Evolutionary conservation across 2,888 invertebrate genomes (phyloP).

Genomic region (Cerceris rybyensis): DNA sequence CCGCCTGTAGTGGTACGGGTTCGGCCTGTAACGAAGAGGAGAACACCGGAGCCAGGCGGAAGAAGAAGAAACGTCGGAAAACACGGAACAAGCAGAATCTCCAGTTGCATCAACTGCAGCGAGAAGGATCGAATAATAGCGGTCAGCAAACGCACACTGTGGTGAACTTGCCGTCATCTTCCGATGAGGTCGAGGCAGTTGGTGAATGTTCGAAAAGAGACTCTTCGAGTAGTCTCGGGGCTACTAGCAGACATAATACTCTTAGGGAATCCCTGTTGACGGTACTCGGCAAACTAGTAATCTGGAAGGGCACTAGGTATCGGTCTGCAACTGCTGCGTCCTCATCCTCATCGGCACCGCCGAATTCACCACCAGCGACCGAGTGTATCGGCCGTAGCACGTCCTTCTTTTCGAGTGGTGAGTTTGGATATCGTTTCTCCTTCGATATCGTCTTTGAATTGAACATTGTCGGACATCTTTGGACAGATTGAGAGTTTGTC

Average conservation of each 20-base stretch:
- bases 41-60: constrained; percentile 67
- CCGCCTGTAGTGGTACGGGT: constrained; percentile 60
- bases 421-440: constrained; percentile 55
- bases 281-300: constrained; percentile 86
- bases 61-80: constrained; percentile 76
- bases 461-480: neutral
- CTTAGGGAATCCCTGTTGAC: constrained; percentile 87
- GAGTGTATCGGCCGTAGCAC: constrained; percentile 84
- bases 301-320: constrained; percentile 83
- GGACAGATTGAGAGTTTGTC: no score
- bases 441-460: neutral
- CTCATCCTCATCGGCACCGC: constrained; percentile 82
- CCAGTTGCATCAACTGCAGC: constrained; percentile 53
- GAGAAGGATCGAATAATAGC: constrained; percentile 22
- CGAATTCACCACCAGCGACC: constrained; percentile 80
- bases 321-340: constrained; percentile 81
- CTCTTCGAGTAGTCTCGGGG: constrained; percentile 79
- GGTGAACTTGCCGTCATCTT: constrained; percentile 65
- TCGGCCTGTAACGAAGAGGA: constrained; percentile 72
- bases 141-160: constrained; percentile 51
- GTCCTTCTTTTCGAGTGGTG: constrained; percentile 79
- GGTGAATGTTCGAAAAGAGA: constrained; percentile 77
- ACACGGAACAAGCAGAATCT: constrained; percentile 69
- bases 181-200: constrained; percentile 71
- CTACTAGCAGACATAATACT: constrained; percentile 80